Percentiles rank a stretch among this genome's conserved stretches.
Conservation (phyloP, 2,797 vertebrate genomes). For the Coendou prehensilis region DNA sequence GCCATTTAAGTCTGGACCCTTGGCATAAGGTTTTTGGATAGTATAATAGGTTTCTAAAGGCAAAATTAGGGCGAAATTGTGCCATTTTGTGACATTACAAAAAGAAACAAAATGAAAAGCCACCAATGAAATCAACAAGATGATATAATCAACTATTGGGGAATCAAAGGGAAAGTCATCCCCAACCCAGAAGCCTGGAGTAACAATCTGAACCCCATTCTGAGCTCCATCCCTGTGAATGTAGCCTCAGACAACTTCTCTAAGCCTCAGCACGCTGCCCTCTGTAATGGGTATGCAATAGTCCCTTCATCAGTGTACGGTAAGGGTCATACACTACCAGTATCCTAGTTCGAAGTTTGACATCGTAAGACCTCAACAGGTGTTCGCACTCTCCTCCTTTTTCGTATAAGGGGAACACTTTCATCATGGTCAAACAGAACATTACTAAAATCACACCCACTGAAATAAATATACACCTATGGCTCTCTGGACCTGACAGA, state of each 20-base stretch:
- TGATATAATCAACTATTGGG: not conserved
- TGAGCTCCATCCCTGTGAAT: not conserved
- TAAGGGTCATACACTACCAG: not conserved
- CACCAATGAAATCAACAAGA: not conserved
- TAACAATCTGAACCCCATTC: not conserved
- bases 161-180: not conserved
- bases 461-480: not conserved
- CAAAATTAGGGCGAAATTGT: not conserved
- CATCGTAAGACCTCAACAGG: not conserved
- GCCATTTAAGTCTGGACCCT: not conserved
- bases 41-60: not conserved
- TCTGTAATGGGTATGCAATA: not conserved
- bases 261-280: not conserved
- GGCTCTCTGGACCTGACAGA: not conserved
- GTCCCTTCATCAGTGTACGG: not conserved
- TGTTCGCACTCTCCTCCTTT: not conserved
- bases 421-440: slow-evolving; percentile 27
- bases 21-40: not conserved
- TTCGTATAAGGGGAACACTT: not conserved
- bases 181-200: not conserved
- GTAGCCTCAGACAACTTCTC: not conserved
- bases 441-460: not conserved
- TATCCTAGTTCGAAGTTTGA: not conserved
- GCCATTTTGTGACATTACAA: not conserved
- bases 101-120: not conserved